Evolutionary conservation across 2,888 invertebrate genomes (phyloP).

Genomic region (Torymus aiolomorphi): DNA sequence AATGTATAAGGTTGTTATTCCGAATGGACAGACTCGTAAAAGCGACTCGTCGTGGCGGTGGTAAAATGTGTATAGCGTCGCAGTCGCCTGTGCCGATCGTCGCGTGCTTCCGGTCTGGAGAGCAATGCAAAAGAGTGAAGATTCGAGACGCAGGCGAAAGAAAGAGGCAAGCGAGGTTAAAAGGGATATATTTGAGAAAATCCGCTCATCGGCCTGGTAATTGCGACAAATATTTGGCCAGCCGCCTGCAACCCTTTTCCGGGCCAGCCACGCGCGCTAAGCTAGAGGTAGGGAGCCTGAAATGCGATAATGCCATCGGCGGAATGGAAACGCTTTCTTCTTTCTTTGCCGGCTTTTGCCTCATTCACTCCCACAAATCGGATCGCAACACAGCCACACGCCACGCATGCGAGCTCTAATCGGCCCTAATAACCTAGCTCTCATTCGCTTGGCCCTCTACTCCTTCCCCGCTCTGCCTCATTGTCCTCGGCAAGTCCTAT

Average conservation of each 20-base stretch:
- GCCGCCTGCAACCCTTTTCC: conserved; percentile 72
- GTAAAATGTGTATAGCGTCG: conserved; percentile 12
- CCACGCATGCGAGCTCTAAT: conserved; percentile 55
- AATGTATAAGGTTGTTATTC: conserved; percentile 70
- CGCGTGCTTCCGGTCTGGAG: conserved; percentile 26
- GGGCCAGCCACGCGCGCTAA: conserved; percentile 68
- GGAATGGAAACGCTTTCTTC: conserved; percentile 47
- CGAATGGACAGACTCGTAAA: conserved; percentile 65
- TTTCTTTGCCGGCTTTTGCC: conserved; percentile 23
- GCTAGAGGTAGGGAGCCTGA: background rate
- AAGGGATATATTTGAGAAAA: conserved; percentile 35
- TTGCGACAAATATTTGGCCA: conserved; percentile 75
- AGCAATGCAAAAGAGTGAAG: background rate
- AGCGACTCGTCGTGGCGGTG: background rate
- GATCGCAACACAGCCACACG: conserved; percentile 38
- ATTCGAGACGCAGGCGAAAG: background rate
- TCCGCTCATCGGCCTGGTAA: conserved; percentile 63
- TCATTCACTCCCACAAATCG: conserved; percentile 57
- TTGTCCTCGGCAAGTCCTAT: conserved; percentile 67
- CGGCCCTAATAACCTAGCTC: conserved; percentile 31
- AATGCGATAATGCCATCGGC: conserved; percentile 41
- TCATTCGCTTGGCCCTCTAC: conserved; percentile 31
- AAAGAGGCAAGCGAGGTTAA: background rate
- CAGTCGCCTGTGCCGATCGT: background rate
- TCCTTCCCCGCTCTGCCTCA: conserved; percentile 10